These are phyloP conservation scores for Acridotheres tristis DNA, from an alignment of 2,797 vertebrate genomes.

Conservation along the genomic window DNA sequence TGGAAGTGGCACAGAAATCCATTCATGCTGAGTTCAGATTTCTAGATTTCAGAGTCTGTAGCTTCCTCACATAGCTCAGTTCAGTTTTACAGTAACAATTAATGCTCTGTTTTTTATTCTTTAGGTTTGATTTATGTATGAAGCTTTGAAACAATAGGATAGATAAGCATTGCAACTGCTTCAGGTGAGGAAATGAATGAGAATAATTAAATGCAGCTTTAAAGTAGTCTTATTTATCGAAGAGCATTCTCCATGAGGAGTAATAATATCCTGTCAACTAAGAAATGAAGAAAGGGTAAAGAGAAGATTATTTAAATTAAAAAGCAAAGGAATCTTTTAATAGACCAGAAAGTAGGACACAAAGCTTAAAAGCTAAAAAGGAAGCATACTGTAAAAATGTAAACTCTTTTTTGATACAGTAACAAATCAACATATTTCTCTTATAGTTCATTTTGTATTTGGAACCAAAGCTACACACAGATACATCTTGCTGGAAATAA, in stretches of 20 bases:
- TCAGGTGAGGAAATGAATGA: background rate
- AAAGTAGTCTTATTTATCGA: background rate
- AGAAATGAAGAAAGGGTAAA: constrained; percentile 3
- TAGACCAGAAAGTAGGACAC: background rate
- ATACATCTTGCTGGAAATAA: background rate
- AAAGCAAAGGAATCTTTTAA: background rate
- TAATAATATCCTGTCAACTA: background rate
- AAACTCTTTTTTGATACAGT: background rate
- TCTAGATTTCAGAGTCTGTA: background rate
- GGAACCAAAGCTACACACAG: background rate
- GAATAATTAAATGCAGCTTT: background rate
- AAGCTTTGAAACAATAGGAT: background rate
- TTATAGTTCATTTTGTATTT: background rate
- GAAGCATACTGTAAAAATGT: background rate
- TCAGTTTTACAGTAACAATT: background rate
- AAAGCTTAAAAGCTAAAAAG: background rate
- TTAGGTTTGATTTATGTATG: constrained; percentile 2
- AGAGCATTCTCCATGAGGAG: background rate
- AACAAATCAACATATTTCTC: background rate
- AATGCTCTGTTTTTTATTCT: background rate
- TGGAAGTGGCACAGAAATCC: background rate
- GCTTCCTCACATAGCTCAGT: background rate
- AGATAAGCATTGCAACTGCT: background rate
- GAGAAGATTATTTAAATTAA: constrained; percentile 20
- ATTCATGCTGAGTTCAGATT: background rate